phyloP scores from a whole-genome alignment of 2,888 invertebrate genomes.

The Clusia tigrina region DNA sequence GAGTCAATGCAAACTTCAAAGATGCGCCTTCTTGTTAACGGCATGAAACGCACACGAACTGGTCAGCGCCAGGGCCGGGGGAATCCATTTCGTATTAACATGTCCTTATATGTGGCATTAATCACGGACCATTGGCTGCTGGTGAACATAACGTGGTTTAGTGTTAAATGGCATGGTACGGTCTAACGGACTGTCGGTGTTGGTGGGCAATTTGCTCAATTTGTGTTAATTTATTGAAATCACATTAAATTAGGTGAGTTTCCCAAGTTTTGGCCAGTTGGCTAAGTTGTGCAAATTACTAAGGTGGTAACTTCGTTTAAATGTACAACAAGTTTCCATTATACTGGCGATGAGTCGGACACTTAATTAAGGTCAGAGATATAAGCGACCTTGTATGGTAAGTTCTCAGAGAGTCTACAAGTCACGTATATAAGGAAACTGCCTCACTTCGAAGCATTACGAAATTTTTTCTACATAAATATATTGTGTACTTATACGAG shows the following conservation, averaged over 20 bases:
- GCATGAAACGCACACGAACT: not conserved
- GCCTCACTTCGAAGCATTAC: too few relatives aligned
- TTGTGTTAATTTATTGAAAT: conserved; percentile 55
- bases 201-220: conserved; percentile 48
- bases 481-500: too few relatives aligned
- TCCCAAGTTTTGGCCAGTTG: not conserved
- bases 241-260: conserved; percentile 38
- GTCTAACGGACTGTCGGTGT: not conserved
- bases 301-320: too few relatives aligned
- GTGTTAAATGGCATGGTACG: not conserved
- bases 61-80: not conserved
- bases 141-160: not conserved
- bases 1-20: conserved; percentile 1
- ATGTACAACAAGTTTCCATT: too few relatives aligned
- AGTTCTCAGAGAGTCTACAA: too few relatives aligned
- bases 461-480: too few relatives aligned
- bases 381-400: too few relatives aligned
- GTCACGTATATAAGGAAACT: too few relatives aligned
- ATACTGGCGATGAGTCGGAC: too few relatives aligned
- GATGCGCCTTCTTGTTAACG: not conserved
- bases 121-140: not conserved
- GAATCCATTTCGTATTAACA: not conserved
- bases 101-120: not conserved
- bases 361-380: too few relatives aligned
- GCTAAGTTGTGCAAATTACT: too few relatives aligned